phyloP scores from a whole-genome alignment of 2,888 invertebrate species.

The Abrostola triplasia region DNA sequence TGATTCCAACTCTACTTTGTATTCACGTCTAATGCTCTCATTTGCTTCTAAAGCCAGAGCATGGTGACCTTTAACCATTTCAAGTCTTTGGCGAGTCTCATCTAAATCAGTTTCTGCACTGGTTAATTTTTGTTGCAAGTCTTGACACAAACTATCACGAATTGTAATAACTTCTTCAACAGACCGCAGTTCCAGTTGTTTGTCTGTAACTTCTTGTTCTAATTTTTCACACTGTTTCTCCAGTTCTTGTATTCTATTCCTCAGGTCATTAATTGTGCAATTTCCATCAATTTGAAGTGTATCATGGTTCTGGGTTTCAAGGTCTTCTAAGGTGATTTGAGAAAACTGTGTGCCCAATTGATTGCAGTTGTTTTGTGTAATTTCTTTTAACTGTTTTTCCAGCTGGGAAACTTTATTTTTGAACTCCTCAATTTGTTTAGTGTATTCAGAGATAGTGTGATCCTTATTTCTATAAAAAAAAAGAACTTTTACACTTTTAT shows the following conservation, averaged over 20 bases:
- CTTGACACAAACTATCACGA: conserved; percentile 82
- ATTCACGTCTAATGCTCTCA: conserved; percentile 85
- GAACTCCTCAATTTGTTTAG: conserved; percentile 82
- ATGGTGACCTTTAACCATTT: conserved; percentile 86
- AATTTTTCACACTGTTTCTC: conserved; percentile 76
- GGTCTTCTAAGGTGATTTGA: conserved; percentile 41
- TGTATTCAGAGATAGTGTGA: conserved; percentile 79
- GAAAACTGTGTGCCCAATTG: conserved; percentile 63
- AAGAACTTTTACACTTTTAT: conserved; percentile 2
- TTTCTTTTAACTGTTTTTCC: conserved; percentile 61
- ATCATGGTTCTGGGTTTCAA: conserved; percentile 28
- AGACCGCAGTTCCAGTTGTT: conserved; percentile 80
- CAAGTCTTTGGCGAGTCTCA: conserved; percentile 81
- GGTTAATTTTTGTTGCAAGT: conserved; percentile 81
- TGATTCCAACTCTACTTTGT: conserved; percentile 81
- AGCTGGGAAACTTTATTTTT: conserved; percentile 75
- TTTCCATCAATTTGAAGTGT: conserved; percentile 22
- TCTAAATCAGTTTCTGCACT: conserved; percentile 74
- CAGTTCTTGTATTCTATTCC: conserved; percentile 68
- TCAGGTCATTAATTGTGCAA: conserved; percentile 62
- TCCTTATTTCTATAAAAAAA: conserved; percentile 79
- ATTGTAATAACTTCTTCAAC: conserved; percentile 82
- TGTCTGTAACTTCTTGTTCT: conserved; percentile 78
- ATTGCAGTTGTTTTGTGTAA: conserved; percentile 56
- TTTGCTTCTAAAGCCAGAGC: conserved; percentile 84